A percentile compares a stretch with the other conserved stretches of the same genome.
These are phyloP conservation scores for Apteryx owenii DNA, from an alignment of 2,113 vertebrate genomes.

Conservation along the genomic window DNA sequence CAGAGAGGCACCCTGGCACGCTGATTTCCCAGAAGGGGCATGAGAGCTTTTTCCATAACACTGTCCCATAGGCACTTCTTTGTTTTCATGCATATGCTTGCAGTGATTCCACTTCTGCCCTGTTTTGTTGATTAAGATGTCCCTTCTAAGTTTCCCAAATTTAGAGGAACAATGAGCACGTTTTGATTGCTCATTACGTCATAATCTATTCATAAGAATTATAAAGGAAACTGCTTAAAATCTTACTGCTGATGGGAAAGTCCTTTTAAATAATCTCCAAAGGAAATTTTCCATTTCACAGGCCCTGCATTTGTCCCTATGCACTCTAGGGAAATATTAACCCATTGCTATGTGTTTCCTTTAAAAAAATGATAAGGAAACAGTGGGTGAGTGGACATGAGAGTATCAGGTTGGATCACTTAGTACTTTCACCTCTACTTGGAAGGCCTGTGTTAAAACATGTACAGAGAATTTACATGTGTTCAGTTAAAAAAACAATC, in stretches of 20 bases:
- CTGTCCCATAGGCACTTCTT: too few relatives aligned
- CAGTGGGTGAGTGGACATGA: not conserved
- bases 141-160: not conserved
- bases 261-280: constrained; percentile 21
- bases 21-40: too few relatives aligned
- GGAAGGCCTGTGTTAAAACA: not conserved
- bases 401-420: not conserved
- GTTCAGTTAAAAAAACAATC: not conserved
- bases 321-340: constrained; percentile 40
- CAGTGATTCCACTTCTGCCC: not conserved
- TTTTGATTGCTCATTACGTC: constrained; percentile 16
- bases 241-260: constrained; percentile 39
- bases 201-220: constrained; percentile 36
- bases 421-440: not conserved
- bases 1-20: too few relatives aligned
- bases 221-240: constrained; percentile 59
- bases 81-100: not conserved
- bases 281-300: constrained; percentile 54
- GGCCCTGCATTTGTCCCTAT: not conserved
- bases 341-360: not conserved
- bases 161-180: constrained; percentile 7
- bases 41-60: too few relatives aligned
- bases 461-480: not conserved
- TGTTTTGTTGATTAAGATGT: not conserved
- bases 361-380: not conserved